These are phyloP conservation scores for Mobula hypostoma DNA, from an alignment of 2,113 vertebrate genomes.

Conservation along the genomic window DNA sequence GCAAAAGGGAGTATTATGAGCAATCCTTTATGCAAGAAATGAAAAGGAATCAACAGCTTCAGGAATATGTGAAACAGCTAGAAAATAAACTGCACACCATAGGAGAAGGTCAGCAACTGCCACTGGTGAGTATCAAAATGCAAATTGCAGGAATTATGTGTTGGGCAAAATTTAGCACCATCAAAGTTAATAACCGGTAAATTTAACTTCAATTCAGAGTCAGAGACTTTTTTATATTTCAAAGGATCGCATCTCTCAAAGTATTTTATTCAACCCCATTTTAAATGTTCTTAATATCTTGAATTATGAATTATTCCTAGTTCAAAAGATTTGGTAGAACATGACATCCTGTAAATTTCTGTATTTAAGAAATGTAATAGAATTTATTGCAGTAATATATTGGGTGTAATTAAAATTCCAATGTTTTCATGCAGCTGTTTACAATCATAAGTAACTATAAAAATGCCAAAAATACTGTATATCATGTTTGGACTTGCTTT, in stretches of 20 bases:
- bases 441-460: background rate
- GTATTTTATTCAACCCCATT: background rate
- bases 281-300: background rate
- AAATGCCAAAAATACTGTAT: background rate
- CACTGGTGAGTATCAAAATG: background rate
- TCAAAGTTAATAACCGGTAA: too few species aligned
- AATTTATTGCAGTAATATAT: background rate
- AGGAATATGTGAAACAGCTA: slow-evolving; percentile 58
- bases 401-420: background rate
- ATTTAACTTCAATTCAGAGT: background rate
- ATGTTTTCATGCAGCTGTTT: background rate
- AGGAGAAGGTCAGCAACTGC: background rate
- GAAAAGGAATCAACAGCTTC: slow-evolving; percentile 67
- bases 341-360: background rate
- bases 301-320: background rate
- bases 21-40: slow-evolving; percentile 63
- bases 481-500: background rate
- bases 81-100: slow-evolving; percentile 51
- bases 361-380: background rate
- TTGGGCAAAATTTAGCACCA: background rate
- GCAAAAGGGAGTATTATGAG: slow-evolving; percentile 65
- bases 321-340: background rate
- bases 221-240: background rate
- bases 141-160: background rate
- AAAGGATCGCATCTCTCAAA: background rate